Base-by-base conservation (phyloP, 92 coral and sea anemone genomes). In the Nematostella vectensis region DNA sequence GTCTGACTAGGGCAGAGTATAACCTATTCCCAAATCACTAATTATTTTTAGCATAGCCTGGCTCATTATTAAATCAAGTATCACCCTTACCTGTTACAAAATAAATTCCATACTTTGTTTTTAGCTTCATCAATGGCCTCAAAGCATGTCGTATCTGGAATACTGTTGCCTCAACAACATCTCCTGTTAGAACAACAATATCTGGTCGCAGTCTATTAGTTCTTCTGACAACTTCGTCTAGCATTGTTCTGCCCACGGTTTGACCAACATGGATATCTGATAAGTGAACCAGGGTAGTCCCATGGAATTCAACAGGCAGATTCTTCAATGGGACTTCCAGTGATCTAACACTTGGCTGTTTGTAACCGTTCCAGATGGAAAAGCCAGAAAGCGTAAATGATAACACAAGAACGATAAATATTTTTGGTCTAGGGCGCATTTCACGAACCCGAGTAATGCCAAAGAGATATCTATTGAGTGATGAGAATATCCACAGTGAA, bases 201-300 rank as follows among this genome's bases (percentile, higher is more conserved):
- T 87, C 96, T 15, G 96, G 85, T 27, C 67, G 71, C 16, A 82
- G 80, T 43, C 67, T 58, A 59, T 87, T 87, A 9, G 75, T 29
- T 12, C 49, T 61, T 45, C 49, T 72, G 4, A 87, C 86, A 19
- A 54, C 56, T 1, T 54, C 74, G 8, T 82, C 83, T 17, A 87
- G 65, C 85, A 62, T 78, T 3, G 74, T 49, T 30, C 40, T 82
- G 12, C 96, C 96, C 18, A 87, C 77, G 2, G 89, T 87, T 20
- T 80, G 80, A 0, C 96, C 96, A 16, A 87, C 69, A 25, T 87
- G 96, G 19, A 87, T 8, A 47, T 87, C 96, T 9, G 96, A 80
- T 4, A 87, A 75, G 21, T 82, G 89, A 0, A 82, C 75, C 25
- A 87, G 43, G 4, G 82, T 66, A 29, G 76, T 55, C 0, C 83